Conservation (phyloP, 2,113 vertebrate species). For the Gobiocypris rarus region DNA sequence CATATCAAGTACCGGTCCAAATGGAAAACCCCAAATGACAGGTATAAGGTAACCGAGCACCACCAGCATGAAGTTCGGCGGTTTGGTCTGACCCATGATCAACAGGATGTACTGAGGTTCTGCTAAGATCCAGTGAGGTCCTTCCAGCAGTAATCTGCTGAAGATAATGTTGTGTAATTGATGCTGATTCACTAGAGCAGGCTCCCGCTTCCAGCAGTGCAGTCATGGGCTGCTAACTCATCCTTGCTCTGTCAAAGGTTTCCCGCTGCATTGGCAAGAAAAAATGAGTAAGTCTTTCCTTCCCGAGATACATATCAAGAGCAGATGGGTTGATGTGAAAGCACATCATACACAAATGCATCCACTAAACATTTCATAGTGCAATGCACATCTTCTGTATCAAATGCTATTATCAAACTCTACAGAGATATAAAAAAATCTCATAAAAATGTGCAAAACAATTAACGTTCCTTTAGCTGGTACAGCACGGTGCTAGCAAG, state of each 20-base stretch:
- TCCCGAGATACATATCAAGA: slow-evolving; percentile 22
- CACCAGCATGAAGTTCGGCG: slow-evolving; percentile 46
- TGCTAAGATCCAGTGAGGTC: slow-evolving; percentile 36
- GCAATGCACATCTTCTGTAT: not conserved
- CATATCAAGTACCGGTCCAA: slow-evolving; percentile 74
- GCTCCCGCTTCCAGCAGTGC: slow-evolving; percentile 35
- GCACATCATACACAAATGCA: slow-evolving; percentile 9
- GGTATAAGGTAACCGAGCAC: slow-evolving; percentile 59
- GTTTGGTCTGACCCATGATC: slow-evolving; percentile 63
- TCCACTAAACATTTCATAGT: slow-evolving; percentile 13
- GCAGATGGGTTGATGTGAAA: slow-evolving; percentile 23
- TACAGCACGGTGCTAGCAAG: not conserved
- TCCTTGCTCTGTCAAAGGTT: slow-evolving; percentile 55
- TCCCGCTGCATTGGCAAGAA: slow-evolving; percentile 39
- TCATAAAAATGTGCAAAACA: slow-evolving; percentile 3
- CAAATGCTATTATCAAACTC: slow-evolving; percentile 29
- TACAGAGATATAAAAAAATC: slow-evolving; percentile 40
- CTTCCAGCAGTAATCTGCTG: slow-evolving; percentile 8
- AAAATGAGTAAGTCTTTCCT: slow-evolving; percentile 36
- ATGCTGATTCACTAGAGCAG: slow-evolving; percentile 21
- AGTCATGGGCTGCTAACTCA: slow-evolving; percentile 52
- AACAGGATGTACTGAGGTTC: slow-evolving; percentile 22
- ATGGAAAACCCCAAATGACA: slow-evolving; percentile 72
- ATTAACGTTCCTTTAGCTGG: not conserved
- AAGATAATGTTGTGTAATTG: slow-evolving; percentile 26